Base-by-base conservation (phyloP, 92 coral and sea anemone species). In the Desmophyllum pertusum region DNA sequence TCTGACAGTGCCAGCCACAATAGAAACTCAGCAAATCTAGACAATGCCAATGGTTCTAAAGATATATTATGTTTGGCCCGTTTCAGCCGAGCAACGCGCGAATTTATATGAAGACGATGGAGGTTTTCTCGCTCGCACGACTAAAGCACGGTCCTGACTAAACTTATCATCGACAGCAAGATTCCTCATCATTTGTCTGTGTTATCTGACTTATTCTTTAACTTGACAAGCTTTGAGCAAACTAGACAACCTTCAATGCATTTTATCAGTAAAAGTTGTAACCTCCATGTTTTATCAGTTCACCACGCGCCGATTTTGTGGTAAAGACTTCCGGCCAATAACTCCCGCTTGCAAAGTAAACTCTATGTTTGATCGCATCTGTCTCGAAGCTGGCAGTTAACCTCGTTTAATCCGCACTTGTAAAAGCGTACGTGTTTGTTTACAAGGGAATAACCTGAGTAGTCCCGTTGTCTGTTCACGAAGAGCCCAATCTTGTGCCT, bases 11-110 rank as follows among this genome's bases (percentile, higher is more conserved):
- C 39, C 1, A 53, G 71, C 25, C n/a, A 70, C 86, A 81, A 81
- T 70, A 81, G 57, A 45, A 55, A 40, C 71, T 48, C 57, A 23
- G 42, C 33, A 61, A 81, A 43, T 43, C 86, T 42, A 81, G 86
- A 81, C 86, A 81, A 81, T 70, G 67, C 41, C 70, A 19, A 35
- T 70, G 79, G 57, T 65, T 73, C 52, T 45, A 76, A 52, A 65
- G 9, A 41, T 23, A n/a, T 36, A 41, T 62, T 62, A 64, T 27
- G 41, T 69, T 15, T 25, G 25, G 10, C 51, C 40, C 77, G 51
- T 62, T 70, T 55, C 30, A 36, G 27, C 7, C n/a, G 76, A 48
- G 41, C 8, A 51, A 29, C n/a, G n/a, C n/a, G n/a, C 76, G 33
- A 46, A 65, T 45, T 79, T 45, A 36, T 63, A 38, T 73, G 10